Conservation (phyloP, 2,797 vertebrate genomes). For the Amblyraja radiata region DNA sequence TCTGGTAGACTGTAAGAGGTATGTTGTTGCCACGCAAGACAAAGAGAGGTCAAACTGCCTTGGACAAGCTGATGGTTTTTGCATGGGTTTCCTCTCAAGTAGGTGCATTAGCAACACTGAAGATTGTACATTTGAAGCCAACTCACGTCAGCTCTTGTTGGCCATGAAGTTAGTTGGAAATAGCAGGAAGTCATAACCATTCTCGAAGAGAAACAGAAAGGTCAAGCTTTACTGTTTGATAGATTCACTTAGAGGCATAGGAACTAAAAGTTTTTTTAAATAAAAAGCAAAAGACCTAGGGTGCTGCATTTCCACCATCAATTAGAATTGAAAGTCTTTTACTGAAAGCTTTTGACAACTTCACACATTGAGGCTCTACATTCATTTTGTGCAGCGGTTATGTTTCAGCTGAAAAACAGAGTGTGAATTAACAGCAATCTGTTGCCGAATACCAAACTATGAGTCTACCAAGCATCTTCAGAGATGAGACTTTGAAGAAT, state of each 20-base stretch:
- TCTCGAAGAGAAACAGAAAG: constrained; percentile 84
- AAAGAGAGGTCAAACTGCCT: constrained; percentile 82
- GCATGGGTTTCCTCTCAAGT: constrained; percentile 86
- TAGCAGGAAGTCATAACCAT: constrained; percentile 87
- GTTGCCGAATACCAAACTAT: too few species aligned
- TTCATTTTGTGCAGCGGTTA: too few species aligned
- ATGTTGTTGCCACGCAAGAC: constrained; percentile 86
- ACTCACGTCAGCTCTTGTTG: constrained; percentile 82
- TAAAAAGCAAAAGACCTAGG: neutral
- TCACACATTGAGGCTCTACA: too few species aligned
- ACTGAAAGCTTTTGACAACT: too few species aligned
- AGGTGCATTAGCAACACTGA: constrained; percentile 87
- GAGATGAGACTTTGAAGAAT: too few species aligned
- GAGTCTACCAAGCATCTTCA: too few species aligned
- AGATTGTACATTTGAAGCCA: constrained; percentile 88
- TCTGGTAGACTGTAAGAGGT: constrained; percentile 91
- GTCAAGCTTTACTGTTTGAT: constrained; percentile 76
- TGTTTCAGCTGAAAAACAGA: too few species aligned
- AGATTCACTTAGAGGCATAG: neutral
- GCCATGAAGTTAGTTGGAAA: constrained; percentile 92
- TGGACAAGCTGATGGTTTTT: constrained; percentile 89
- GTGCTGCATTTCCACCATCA: too few species aligned
- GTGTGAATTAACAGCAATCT: too few species aligned
- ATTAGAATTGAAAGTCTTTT: too few species aligned
- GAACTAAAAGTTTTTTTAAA: neutral